Percentiles rank a stretch among this genome's conserved stretches.
These are phyloP conservation scores for Bubalus kerabau DNA, from an alignment of 2,113 vertebrate genomes.

Conservation along the genomic window DNA sequence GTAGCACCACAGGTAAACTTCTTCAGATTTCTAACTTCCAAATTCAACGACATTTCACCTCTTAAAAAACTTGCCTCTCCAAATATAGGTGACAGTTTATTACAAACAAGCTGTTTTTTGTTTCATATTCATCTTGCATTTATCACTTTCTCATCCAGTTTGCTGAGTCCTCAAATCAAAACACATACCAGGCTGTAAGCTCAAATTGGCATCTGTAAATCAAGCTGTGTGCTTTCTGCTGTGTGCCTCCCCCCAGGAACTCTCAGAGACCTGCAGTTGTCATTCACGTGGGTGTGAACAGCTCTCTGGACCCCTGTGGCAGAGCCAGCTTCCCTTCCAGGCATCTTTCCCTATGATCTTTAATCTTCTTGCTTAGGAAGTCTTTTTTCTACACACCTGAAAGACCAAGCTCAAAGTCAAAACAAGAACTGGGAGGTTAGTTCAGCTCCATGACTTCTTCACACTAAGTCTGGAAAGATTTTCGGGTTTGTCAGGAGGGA, in stretches of 20 bases:
- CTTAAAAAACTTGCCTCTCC: not conserved
- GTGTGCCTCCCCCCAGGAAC: not conserved
- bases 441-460: slow-evolving; percentile 46
- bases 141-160: slow-evolving; percentile 38
- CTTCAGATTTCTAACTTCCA: not conserved
- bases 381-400: slow-evolving; percentile 16
- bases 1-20: not conserved
- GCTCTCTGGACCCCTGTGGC: not conserved
- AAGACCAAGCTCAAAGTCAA: slow-evolving; percentile 12
- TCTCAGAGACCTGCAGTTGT: slow-evolving; percentile 10
- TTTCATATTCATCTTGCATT: slow-evolving; percentile 50
- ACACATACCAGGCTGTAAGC: slow-evolving; percentile 33
- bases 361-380: slow-evolving; percentile 1
- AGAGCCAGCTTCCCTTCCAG: not conserved
- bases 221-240: not conserved
- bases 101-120: slow-evolving; percentile 27
- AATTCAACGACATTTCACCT: not conserved
- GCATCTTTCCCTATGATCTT: not conserved
- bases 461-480: slow-evolving; percentile 55
- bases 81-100: slow-evolving; percentile 30
- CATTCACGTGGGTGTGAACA: not conserved
- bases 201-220: slow-evolving; percentile 56
- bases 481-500: slow-evolving; percentile 47
- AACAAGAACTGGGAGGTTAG: slow-evolving; percentile 29
- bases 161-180: slow-evolving; percentile 40